Percentiles rank a stretch among this genome's conserved stretches.
phyloP scores from a whole-genome alignment of 2,113 vertebrate species.

The Leptobrachium leishanense region DNA sequence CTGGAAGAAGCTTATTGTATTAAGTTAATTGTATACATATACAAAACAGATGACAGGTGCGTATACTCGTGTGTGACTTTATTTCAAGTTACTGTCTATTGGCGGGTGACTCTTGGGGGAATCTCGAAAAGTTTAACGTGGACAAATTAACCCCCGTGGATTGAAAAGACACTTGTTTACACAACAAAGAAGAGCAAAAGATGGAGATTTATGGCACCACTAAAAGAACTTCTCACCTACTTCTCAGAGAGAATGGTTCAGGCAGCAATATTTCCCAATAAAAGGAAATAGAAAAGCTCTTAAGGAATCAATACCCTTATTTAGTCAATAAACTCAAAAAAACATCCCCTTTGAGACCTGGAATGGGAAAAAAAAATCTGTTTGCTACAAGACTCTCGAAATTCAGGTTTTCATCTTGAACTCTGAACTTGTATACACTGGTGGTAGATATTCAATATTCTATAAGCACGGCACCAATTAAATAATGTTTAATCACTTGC shows the following conservation, averaged over 20 bases:
- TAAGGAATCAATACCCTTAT: slow-evolving; percentile 68
- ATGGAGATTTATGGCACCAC: slow-evolving; percentile 68
- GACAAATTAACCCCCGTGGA: slow-evolving; percentile 68
- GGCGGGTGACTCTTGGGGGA: slow-evolving; percentile 46
- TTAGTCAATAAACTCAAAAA: slow-evolving; percentile 67
- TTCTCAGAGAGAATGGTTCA: slow-evolving; percentile 49
- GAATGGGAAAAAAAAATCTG: slow-evolving; percentile 61
- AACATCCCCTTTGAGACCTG: slow-evolving; percentile 57
- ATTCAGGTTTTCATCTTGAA: slow-evolving; percentile 45
- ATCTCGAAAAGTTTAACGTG: slow-evolving; percentile 51
- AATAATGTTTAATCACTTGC: slow-evolving; percentile 36
- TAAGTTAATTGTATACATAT: slow-evolving; percentile 42
- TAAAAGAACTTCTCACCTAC: slow-evolving; percentile 64
- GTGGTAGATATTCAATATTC: slow-evolving; percentile 38
- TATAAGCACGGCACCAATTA: slow-evolving; percentile 1
- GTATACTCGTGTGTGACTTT: background rate
- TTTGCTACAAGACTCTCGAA: slow-evolving; percentile 48
- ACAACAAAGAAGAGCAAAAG: slow-evolving; percentile 57
- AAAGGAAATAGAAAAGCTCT: slow-evolving; percentile 70
- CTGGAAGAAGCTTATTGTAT: background rate
- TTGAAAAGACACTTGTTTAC: slow-evolving; percentile 68
- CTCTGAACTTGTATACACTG: slow-evolving; percentile 5
- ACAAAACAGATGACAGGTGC: slow-evolving; percentile 42
- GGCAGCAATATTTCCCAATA: slow-evolving; percentile 60
- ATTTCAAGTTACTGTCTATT: background rate